These are phyloP conservation scores for Noctuana brunneofusca DNA, from an alignment of 2,888 invertebrate genomes.

Conservation along the genomic window DNA sequence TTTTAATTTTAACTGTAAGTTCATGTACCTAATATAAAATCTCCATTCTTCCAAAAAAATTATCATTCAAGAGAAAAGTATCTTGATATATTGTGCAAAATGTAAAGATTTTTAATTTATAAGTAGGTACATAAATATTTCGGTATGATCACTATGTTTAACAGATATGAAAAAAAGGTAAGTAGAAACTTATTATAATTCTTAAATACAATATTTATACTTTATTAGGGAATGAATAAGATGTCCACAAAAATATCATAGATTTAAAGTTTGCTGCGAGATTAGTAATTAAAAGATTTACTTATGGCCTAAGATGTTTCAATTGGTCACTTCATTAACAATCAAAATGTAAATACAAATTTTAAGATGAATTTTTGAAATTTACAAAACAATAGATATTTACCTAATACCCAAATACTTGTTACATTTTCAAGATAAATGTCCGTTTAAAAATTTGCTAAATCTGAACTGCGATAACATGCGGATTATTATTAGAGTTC, in stretches of 20 bases:
- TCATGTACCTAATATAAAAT: too few species aligned
- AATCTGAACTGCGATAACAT: not conserved
- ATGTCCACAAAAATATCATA: constrained; percentile 34
- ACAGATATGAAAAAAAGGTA: too few species aligned
- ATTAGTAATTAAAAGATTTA: constrained; percentile 35
- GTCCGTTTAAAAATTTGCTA: too few species aligned
- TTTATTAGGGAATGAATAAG: not conserved
- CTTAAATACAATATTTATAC: not conserved
- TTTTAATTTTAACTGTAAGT: too few species aligned
- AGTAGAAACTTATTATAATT: too few species aligned
- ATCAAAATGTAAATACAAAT: not conserved
- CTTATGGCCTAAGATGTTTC: constrained; percentile 29
- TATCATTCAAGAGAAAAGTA: too few species aligned
- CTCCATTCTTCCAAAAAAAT: too few species aligned
- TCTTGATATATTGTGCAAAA: too few species aligned
- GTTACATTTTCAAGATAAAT: not conserved
- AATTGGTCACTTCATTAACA: constrained; percentile 30
- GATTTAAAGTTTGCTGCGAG: constrained; percentile 42
- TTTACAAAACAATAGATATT: not conserved
- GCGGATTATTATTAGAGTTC: not conserved
- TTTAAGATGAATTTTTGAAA: not conserved
- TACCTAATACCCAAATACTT: not conserved
- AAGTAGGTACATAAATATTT: too few species aligned
- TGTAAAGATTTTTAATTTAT: too few species aligned
- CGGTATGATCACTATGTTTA: too few species aligned